Conservation (phyloP, 2,888 invertebrate genomes). For the Idaea dimidiata region DNA sequence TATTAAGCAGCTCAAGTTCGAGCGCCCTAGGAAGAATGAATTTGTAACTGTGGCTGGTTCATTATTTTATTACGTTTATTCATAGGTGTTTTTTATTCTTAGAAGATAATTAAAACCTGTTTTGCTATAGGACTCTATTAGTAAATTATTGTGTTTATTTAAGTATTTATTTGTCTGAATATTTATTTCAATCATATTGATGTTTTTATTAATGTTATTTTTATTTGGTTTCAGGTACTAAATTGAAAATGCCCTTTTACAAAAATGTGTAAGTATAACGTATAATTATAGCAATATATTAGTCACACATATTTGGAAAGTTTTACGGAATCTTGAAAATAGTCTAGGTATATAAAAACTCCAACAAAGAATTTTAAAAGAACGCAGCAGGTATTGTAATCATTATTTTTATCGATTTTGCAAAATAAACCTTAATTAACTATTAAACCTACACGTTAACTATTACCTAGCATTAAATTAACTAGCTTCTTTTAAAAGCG, state of each 20-base stretch:
- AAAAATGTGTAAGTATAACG: too few relatives aligned
- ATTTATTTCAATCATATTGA: background rate
- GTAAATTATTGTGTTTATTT: background rate
- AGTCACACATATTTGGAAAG: too few relatives aligned
- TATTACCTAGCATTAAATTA: too few relatives aligned
- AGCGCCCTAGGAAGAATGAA: slow-evolving; percentile 35
- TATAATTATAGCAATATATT: too few relatives aligned
- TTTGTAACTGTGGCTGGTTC: slow-evolving; percentile 20
- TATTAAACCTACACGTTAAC: too few relatives aligned
- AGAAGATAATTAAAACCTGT: slow-evolving; percentile 8
- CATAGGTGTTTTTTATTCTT: background rate
- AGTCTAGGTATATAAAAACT: too few relatives aligned
- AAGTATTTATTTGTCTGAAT: background rate
- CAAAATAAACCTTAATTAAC: too few relatives aligned
- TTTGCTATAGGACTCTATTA: background rate
- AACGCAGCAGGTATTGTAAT: too few relatives aligned
- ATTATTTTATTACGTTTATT: background rate
- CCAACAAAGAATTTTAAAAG: too few relatives aligned
- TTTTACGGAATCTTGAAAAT: too few relatives aligned
- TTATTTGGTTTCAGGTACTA: background rate
- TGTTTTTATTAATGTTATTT: background rate
- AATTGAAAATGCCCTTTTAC: background rate
- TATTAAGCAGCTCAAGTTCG: slow-evolving; percentile 56
- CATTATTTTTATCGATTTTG: too few relatives aligned
- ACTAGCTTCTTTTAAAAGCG: too few relatives aligned